Evolutionary conservation across 2,888 invertebrate species (phyloP).

Genomic region (Petrophora chlorosata): DNA sequence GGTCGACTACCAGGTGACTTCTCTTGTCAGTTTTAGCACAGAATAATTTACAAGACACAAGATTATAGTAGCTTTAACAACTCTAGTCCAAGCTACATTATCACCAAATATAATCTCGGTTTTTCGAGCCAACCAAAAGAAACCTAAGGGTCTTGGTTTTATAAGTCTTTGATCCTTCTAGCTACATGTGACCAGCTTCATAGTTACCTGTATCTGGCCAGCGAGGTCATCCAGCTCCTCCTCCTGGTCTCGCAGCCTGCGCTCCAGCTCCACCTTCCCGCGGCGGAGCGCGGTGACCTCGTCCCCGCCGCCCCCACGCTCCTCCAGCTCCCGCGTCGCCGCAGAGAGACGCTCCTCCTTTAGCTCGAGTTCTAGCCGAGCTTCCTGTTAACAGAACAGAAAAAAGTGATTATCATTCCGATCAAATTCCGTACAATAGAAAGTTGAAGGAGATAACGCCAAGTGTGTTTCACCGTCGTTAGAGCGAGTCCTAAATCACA

Average conservation of each 20-base stretch:
- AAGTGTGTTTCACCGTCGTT: no score
- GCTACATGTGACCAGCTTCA: neutral
- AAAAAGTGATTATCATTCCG: neutral
- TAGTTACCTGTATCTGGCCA: constrained; percentile 88
- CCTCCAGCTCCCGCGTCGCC: constrained; percentile 92
- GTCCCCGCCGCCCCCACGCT: constrained; percentile 93
- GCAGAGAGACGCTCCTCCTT: constrained; percentile 93
- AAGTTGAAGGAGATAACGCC: no score
- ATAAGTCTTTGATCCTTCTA: no score
- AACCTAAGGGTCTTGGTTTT: no score
- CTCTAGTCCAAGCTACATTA: no score
- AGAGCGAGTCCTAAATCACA: no score
- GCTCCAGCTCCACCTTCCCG: constrained; percentile 93
- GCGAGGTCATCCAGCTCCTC: constrained; percentile 98
- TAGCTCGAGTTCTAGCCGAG: constrained; percentile 93
- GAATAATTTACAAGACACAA: no score
- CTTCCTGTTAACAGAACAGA: constrained; percentile 84
- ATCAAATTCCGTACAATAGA: neutral
- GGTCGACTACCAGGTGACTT: no score
- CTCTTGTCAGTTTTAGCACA: no score
- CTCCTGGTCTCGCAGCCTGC: constrained; percentile 93
- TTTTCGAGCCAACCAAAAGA: no score
- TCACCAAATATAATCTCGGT: no score
- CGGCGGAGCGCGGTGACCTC: constrained; percentile 92
- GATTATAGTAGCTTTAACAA: no score